Conservation (phyloP, 2,888 invertebrate species). For the Hipparchia semele region DNA sequence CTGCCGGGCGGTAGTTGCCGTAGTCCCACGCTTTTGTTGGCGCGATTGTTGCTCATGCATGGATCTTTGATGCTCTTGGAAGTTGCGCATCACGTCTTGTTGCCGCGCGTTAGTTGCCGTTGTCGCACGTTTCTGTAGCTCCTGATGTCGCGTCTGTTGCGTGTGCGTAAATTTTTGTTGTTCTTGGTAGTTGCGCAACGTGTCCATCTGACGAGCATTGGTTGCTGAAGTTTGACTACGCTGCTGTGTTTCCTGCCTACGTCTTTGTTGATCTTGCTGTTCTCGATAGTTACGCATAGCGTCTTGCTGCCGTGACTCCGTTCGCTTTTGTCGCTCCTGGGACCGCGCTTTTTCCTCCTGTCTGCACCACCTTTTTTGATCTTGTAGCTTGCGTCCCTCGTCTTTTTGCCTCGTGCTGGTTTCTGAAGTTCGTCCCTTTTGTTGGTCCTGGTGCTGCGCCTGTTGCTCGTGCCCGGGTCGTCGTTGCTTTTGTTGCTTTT, state of each 20-base stretch:
- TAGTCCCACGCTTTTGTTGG: not conserved
- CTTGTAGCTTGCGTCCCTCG: not conserved
- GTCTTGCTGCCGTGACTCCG: not conserved
- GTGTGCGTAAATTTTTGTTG: not conserved
- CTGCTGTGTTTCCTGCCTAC: not conserved
- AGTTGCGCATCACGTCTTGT: not conserved
- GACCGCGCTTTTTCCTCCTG: not conserved
- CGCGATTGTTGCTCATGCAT: not conserved
- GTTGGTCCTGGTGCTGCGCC: not conserved
- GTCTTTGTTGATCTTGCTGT: not conserved
- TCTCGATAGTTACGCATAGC: not conserved
- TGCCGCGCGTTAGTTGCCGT: not conserved
- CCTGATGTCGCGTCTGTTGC: not conserved
- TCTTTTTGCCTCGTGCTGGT: not conserved
- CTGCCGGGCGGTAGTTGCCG: not conserved
- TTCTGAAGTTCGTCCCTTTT: not conserved
- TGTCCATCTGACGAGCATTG: not conserved
- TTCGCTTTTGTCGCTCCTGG: not conserved
- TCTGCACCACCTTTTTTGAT: not conserved
- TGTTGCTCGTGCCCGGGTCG: not conserved
- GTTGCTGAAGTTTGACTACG: not conserved
- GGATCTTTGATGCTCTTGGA: not conserved
- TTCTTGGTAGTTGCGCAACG: not conserved
- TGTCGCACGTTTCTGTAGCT: not conserved
- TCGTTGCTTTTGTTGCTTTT: not conserved